These are phyloP conservation scores for Bovichtus variegatus DNA, from an alignment of 2,797 vertebrate species.

Conservation along the genomic window DNA sequence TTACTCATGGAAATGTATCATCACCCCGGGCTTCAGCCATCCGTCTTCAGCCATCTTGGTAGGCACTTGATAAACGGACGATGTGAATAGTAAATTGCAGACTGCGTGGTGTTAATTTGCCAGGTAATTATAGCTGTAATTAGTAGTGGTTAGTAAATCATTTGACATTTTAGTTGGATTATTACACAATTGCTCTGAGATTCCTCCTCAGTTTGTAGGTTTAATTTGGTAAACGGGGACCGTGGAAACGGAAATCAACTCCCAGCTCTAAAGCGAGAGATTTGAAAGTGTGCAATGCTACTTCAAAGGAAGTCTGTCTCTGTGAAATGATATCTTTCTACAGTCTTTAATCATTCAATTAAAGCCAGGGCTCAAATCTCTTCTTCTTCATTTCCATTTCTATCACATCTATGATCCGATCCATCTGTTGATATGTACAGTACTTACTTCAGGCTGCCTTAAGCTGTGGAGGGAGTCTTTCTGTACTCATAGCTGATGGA, in stretches of 20 bases:
- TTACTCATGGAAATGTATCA: slow-evolving; percentile 9
- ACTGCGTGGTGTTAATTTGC: slow-evolving; percentile 12
- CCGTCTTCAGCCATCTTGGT: neutral
- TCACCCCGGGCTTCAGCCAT: neutral
- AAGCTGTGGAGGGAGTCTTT: slow-evolving; percentile 19
- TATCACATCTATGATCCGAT: neutral
- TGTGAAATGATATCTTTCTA: neutral
- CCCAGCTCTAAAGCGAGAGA: neutral
- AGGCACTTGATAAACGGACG: neutral
- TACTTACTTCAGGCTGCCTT: slow-evolving; percentile 7
- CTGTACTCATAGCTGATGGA: neutral
- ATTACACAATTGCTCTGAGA: neutral
- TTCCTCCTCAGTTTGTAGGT: neutral
- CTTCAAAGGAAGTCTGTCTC: slow-evolving; percentile 14
- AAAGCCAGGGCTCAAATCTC: slow-evolving; percentile 4
- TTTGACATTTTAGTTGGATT: neutral
- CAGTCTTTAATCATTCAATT: slow-evolving; percentile 1
- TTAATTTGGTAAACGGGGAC: slow-evolving; percentile 8
- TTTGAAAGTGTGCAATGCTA: neutral
- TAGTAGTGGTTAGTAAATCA: slow-evolving; percentile 7
- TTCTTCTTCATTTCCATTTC: slow-evolving; percentile 15
- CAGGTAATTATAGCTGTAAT: slow-evolving; percentile 21
- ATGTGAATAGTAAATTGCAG: slow-evolving; percentile 19
- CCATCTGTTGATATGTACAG: slow-evolving; percentile 25
- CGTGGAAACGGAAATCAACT: neutral